phyloP scores from a whole-genome alignment of 2,888 invertebrate genomes.

The Nymphalis c-album region DNA sequence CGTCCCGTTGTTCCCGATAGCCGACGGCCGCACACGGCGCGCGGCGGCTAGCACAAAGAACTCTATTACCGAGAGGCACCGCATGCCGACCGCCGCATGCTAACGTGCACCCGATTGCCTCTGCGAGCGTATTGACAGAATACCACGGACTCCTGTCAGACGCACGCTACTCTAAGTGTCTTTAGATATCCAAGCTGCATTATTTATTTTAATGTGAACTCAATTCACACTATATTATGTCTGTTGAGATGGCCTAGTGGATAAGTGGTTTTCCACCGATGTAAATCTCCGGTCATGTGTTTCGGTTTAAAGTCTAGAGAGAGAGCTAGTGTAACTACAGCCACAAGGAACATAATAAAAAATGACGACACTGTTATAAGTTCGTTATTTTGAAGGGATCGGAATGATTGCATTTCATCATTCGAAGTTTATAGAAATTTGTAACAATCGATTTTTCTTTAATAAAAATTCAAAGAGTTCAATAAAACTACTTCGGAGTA shows the following conservation, averaged over 20 bases:
- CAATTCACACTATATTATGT: too few relatives aligned
- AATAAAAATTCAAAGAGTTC: conserved; percentile 16
- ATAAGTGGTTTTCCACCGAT: too few relatives aligned
- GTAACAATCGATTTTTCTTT: conserved; percentile 2
- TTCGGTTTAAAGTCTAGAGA: too few relatives aligned
- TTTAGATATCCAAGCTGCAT: too few relatives aligned
- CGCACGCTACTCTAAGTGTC: background rate
- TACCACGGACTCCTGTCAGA: background rate
- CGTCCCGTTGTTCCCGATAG: background rate
- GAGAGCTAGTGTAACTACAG: too few relatives aligned
- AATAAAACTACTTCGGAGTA: conserved; percentile 20
- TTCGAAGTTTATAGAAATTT: background rate
- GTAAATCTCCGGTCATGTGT: too few relatives aligned
- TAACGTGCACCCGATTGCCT: background rate
- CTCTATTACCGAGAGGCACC: conserved; percentile 7
- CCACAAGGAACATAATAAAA: too few relatives aligned
- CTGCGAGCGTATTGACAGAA: background rate
- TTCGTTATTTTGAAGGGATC: too few relatives aligned
- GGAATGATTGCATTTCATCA: too few relatives aligned
- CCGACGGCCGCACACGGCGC: background rate
- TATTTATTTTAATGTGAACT: too few relatives aligned
- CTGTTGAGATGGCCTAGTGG: too few relatives aligned
- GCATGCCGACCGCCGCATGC: background rate
- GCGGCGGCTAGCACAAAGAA: conserved; percentile 11
- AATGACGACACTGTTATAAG: too few relatives aligned